Evolutionary conservation across 2,797 vertebrate genomes (phyloP), one percentile per base, ranked within the genome.

Genomic region (Sciurus vulgaris): DNA sequence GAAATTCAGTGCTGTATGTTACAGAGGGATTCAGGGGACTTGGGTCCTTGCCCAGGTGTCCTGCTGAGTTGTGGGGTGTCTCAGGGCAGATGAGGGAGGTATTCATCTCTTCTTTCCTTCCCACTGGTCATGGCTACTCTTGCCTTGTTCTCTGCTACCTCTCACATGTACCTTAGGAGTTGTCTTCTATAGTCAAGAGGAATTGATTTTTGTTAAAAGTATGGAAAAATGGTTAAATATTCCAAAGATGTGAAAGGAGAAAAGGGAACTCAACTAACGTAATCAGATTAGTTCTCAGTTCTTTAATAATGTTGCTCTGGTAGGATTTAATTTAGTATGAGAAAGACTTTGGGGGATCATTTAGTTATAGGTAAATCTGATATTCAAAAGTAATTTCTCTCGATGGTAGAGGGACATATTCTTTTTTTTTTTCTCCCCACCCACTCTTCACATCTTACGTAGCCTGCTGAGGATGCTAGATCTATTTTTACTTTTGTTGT

Each of bases 231-330:
- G n/a, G 18, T 92, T 82, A 70, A 4, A 2, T 78, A 74, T 54
- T 95, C 28, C 82, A 78, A 92, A 82, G 77, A 89, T 67, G n/a
- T 44, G 49, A 81, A 85, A 84, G 30, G 13, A 77, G 56, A 85
- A 49, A n/a, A 70, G 17, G 61, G 56, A 91, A 77, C 70, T 24
- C 56, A 67, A 44, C 22, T 83, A 35, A 88, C 35, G 13, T 11
- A 56, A 73, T 86, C 59, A 79, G 38, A 87, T 9, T 59, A 78
- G 3, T 49, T 92, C 35, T 72, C 26, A 9, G 11, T 35, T 17
- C 65, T 92, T 84, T 77, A 77, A 35, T 15, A 78, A 44, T 15
- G 8, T 63, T 86, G 67, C 12, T 87, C 5, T 54, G 26, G 49
- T 74, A 86, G 59, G 59, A 38, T 88, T 17, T 83, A 9, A 84